These are phyloP conservation scores for Hippopotamyrus pictus DNA, from an alignment of 2,797 vertebrate species.

Conservation along the genomic window DNA sequence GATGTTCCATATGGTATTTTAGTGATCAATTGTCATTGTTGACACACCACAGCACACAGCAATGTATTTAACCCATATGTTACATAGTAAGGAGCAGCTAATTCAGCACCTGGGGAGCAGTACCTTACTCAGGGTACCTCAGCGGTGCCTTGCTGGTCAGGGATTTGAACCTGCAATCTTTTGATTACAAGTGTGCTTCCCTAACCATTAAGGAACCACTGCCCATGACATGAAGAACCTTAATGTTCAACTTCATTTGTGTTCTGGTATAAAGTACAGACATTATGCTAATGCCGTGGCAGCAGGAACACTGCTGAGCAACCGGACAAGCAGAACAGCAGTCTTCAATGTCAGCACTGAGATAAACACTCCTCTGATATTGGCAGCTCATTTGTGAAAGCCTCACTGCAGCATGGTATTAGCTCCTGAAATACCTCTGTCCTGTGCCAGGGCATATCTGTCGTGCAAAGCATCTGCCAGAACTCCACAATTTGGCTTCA, in stretches of 20 bases:
- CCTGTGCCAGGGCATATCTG: neutral
- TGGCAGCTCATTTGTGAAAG: neutral
- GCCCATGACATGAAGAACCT: neutral
- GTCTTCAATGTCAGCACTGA: neutral
- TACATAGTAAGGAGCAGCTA: neutral
- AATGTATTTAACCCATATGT: neutral
- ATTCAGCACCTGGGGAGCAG: neutral
- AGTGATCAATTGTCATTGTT: neutral
- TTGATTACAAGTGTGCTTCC: neutral
- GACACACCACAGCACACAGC: neutral
- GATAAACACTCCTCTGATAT: neutral
- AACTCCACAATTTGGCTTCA: neutral
- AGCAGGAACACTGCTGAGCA: no score
- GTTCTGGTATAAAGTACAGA: neutral
- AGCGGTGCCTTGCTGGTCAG: neutral
- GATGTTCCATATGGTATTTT: neutral
- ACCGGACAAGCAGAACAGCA: neutral
- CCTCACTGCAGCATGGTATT: neutral
- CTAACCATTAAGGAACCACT: neutral
- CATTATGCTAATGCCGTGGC: neutral
- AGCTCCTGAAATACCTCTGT: neutral
- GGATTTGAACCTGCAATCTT: neutral
- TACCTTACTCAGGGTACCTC: no score
- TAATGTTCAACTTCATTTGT: neutral
- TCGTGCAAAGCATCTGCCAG: neutral